These are phyloP conservation scores for Lordiphosa mommai DNA, from an alignment of 1,140 invertebrate species.

Conservation along the genomic window DNA sequence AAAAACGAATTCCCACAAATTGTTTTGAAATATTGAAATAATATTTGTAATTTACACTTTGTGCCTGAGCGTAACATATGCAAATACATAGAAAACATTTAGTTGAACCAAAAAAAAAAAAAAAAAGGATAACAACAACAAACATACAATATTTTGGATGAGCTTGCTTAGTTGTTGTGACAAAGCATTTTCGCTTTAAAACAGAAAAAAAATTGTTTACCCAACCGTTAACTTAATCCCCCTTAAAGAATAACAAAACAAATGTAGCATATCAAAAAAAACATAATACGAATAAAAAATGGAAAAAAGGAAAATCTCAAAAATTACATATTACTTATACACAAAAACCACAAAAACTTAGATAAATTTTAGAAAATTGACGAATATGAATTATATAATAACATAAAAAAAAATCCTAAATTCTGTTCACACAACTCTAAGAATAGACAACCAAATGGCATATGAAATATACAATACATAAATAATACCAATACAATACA, in stretches of 20 bases:
- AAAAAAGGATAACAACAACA: constrained; percentile 1
- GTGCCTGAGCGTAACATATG: constrained; percentile 73
- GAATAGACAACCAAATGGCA: constrained; percentile 7
- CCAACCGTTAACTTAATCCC: constrained; percentile 64
- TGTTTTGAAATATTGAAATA: constrained; percentile 46
- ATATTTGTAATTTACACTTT: constrained; percentile 78
- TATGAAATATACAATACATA: constrained; percentile 42
- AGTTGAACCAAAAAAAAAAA: constrained; percentile 4
- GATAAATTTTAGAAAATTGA: constrained; percentile 45
- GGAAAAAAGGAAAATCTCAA: constrained; percentile 35
- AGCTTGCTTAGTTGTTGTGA: constrained; percentile 77
- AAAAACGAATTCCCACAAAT: constrained; percentile 17
- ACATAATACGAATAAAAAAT: constrained; percentile 18
- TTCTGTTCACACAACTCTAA: constrained; percentile 24
- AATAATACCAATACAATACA: no score
- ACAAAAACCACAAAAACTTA: constrained; percentile 19
- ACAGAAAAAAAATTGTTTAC: constrained; percentile 42
- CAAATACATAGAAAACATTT: background rate
- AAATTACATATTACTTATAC: constrained; percentile 61
- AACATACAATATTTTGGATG: constrained; percentile 56
- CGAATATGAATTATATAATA: constrained; percentile 22
- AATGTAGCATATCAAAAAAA: constrained; percentile 71
- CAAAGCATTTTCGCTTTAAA: constrained; percentile 58
- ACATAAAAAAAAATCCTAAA: background rate
- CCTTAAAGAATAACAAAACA: constrained; percentile 34